Evolutionary conservation across 2,888 invertebrate genomes (phyloP), one percentile per base, ranked within the genome.

Genomic region (Eumerus sabulonum): DNA sequence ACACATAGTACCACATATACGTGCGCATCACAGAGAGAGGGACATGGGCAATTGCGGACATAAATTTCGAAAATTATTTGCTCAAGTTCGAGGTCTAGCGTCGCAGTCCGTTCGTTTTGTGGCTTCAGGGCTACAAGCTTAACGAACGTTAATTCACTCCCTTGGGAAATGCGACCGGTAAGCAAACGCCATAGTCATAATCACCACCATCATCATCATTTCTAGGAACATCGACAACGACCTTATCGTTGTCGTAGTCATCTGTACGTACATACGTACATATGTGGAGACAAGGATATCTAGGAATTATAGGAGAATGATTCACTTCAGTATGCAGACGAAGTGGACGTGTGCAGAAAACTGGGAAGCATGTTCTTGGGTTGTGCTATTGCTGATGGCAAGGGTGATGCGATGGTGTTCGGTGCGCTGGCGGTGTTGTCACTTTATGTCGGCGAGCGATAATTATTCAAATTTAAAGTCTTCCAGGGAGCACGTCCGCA

Each of bases 101-200:
- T 74, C 64, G 74, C 74, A 74, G 68, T 64, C 73, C 73, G 74
- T 79, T 64, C 74, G 53, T 79, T 79, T 70, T 60, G 74, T 79
- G 64, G 79, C 79, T 79, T 79, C 74, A 60, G 79, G 79, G 68
- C 68, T 74, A 74, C 59, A 79, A 60, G 79, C 79, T 79, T 79
- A 79, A 79, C 79, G 79, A 79, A 79, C 79, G 74, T 79, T 79
- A 79, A 79, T 79, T 74, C 74, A 79, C 74, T 79, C 79, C 68
- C 79, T 68, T 50, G 73, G 56, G 77, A 53, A 35, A 38, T 57
- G 53, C 42, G 67, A 51, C 77, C 57, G 13, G 53, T 42, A 63
- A 62, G 77, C 67, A 57, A 77, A 57, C 19, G 56, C 45, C 40
- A 38, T 60, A 27, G 27, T 27, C 72, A 60, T 56, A 72, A 56